Base-by-base conservation (phyloP, 2,888 invertebrate species). In the Julus scanicus region DNA sequence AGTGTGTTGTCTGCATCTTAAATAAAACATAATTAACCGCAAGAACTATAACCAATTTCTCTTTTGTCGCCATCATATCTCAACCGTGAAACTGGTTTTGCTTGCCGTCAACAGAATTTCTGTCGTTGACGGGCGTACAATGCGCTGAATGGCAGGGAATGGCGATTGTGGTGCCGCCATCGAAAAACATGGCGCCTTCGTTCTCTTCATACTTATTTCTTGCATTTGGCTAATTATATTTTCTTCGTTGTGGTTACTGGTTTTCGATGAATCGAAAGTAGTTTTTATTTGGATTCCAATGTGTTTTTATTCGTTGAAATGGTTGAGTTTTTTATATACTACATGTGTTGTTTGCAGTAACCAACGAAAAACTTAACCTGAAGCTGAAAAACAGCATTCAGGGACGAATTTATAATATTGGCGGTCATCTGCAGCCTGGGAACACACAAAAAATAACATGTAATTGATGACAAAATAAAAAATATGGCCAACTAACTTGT, bases 1-100 rank as follows among this genome's bases (percentile, higher is more conserved):
- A 29, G 71, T 29, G 71, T 20, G 71, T 71, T 71, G 71, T 71
- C 71, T 29, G 71, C 29, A 11, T 71, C 71, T 71, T 71, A 71
- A 71, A 71, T 71, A 71, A 71, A 71, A 71, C 71, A 71, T 71
- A 71, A 71, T 71, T 71, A 71, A 71, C 71, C 71, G 71, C 71
- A 71, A 71, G 71, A 71, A 71, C 71, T 71, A 71, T 71, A 71
- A 71, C 71, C 71, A 71, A 71, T 71, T 71, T 71, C 29, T 8
- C 71, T 71, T 71, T 71, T 71, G 63, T 63, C 63, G 63, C 63
- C 63, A 5, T 63, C 63, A 63, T 63, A 71, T 8, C 71, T 71
- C 71, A 71, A 71, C 29, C 71, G 71, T 71, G 71, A 71, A 71
- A 71, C 71, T 71, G 71, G 71, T 71, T 71, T 71, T 71, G 71